Conservation (phyloP, 2,888 invertebrate species). For the Leucoptera coffeella region DNA sequence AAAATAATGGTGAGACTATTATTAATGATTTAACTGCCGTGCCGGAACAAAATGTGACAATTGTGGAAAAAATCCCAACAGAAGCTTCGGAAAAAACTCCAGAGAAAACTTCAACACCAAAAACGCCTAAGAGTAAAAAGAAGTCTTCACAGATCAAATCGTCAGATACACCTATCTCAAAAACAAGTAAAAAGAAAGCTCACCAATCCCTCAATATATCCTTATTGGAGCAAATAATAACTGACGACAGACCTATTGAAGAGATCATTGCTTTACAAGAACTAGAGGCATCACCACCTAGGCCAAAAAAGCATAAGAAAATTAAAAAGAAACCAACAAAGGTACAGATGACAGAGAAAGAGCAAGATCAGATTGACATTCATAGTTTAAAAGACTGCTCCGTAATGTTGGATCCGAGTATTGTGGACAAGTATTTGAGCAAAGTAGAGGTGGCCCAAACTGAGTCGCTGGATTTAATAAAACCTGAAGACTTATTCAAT, state of each 20-base stretch:
- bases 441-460: background rate
- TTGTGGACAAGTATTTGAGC: background rate
- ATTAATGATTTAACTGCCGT: slow-evolving; percentile 13
- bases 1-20: slow-evolving; percentile 9
- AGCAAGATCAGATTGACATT: slow-evolving; percentile 4
- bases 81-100: slow-evolving; percentile 16
- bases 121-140: slow-evolving; percentile 9
- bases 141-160: slow-evolving; percentile 13
- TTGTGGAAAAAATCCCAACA: slow-evolving; percentile 21
- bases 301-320: slow-evolving; percentile 8
- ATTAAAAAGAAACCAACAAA: slow-evolving; percentile 7
- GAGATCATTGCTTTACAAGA: slow-evolving; percentile 35
- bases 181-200: slow-evolving; percentile 12
- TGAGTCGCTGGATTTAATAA: background rate
- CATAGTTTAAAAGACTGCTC: slow-evolving; percentile 21
- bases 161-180: slow-evolving; percentile 16
- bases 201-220: slow-evolving; percentile 30
- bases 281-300: slow-evolving; percentile 17
- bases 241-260: slow-evolving; percentile 32
- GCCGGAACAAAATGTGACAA: too few relatives aligned
- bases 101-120: slow-evolving; percentile 5
- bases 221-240: slow-evolving; percentile 34
- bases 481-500: background rate
- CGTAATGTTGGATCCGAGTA: slow-evolving; percentile 22
- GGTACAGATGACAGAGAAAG: slow-evolving; percentile 8